Evolutionary conservation across 1,140 invertebrate genomes (phyloP).

Genomic region (Nomia melanderi): DNA sequence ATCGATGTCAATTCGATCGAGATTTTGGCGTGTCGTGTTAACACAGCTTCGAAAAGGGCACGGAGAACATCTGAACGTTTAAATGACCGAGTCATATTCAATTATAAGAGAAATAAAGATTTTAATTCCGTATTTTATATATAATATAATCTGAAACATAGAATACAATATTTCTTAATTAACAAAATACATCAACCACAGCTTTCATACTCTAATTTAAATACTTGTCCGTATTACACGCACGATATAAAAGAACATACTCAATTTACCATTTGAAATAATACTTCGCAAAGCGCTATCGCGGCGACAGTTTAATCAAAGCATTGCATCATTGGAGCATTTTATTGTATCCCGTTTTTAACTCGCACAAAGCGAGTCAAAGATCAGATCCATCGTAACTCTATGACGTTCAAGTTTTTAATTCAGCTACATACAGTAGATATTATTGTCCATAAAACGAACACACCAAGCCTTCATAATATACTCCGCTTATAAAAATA

Average conservation of each 20-base stretch:
- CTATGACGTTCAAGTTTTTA: conserved; percentile 2
- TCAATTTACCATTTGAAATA: too few relatives aligned
- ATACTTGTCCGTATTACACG: too few relatives aligned
- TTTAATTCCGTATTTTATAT: conserved; percentile 24
- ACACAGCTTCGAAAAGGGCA: not conserved
- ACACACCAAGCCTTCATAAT: too few relatives aligned
- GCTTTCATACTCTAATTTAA: too few relatives aligned
- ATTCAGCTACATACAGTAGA: not conserved
- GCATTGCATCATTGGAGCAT: conserved; percentile 2
- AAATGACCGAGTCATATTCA: not conserved
- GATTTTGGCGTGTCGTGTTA: not conserved
- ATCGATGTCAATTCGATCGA: not conserved
- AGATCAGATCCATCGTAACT: not conserved
- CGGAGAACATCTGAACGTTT: not conserved
- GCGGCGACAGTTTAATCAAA: conserved; percentile 24
- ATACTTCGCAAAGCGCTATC: too few relatives aligned
- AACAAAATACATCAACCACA: too few relatives aligned
- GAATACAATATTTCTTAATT: too few relatives aligned
- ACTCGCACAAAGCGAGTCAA: not conserved
- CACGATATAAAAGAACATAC: too few relatives aligned
- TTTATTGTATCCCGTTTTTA: conserved; percentile 13
- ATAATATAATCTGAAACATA: too few relatives aligned
- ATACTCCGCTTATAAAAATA: too few relatives aligned
- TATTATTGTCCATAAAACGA: not conserved
- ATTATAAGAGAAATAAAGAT: conserved; percentile 1